These are phyloP conservation scores for Aproaerema taeniolella DNA, from an alignment of 2,888 invertebrate species.

Conservation along the genomic window DNA sequence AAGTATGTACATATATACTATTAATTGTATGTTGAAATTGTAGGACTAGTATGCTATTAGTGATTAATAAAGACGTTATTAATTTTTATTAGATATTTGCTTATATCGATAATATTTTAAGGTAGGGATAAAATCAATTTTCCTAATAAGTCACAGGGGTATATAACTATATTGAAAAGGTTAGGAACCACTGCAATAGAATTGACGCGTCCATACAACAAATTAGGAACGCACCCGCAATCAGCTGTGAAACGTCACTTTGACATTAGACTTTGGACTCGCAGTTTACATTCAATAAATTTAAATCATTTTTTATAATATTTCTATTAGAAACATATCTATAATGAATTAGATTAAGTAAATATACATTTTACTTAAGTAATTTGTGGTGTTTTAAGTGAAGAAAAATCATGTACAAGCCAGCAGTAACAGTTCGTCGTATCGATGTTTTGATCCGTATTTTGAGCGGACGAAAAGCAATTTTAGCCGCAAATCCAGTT, in stretches of 20 bases:
- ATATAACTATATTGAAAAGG: no score
- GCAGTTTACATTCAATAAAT: constrained; percentile 1
- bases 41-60: no score
- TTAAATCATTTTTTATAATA: no score
- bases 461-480: constrained; percentile 54
- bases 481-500: constrained; percentile 53
- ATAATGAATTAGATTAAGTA: neutral
- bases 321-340: constrained; percentile 18
- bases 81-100: no score
- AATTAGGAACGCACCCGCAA: constrained; percentile 8
- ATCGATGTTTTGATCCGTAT: constrained; percentile 73
- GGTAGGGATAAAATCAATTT: no score
- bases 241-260: constrained; percentile 29
- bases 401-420: constrained; percentile 48
- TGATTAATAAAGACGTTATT: no score
- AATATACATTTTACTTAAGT: neutral
- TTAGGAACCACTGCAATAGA: no score
- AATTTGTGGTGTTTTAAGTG: constrained; percentile 17
- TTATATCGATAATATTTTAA: no score
- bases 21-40: no score
- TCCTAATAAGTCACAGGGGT: no score
- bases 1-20: no score
- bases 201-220: no score
- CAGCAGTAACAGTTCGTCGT: constrained; percentile 57
- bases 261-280: constrained; percentile 61